A percentile compares a stretch with the other conserved stretches of the same genome.
Evolutionary conservation across 2,797 vertebrate species (phyloP).

Genomic region (Xerus rutilus): DNA sequence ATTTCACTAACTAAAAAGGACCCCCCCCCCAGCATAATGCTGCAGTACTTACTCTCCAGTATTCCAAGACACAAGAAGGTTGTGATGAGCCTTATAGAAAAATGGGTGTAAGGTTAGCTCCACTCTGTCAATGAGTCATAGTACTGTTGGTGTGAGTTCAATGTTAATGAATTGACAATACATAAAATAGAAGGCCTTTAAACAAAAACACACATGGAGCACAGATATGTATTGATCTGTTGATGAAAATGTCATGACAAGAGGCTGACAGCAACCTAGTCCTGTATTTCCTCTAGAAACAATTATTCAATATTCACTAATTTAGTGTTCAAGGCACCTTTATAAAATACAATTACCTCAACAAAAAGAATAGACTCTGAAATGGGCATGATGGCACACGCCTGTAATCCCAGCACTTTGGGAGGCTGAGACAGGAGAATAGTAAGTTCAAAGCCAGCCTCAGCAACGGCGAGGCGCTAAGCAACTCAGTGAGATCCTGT

Average conservation of each 20-base stretch:
- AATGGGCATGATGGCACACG: no score
- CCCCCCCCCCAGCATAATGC: neutral
- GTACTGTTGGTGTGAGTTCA: neutral
- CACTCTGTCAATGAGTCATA: neutral
- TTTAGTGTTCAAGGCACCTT: neutral
- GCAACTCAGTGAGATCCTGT: no score
- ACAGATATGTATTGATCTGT: neutral
- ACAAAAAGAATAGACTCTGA: neutral
- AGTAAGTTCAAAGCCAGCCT: no score
- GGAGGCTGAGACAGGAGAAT: no score
- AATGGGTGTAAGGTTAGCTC: neutral
- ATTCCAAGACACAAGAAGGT: neutral
- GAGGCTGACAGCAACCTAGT: neutral
- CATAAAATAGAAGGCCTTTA: neutral
- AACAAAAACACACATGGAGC: neutral
- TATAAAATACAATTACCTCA: neutral
- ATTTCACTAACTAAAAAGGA: neutral
- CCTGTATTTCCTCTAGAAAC: neutral
- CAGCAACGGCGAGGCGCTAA: no score
- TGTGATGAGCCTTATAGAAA: neutral
- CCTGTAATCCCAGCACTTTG: no score
- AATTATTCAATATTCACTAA: neutral
- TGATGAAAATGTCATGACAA: neutral
- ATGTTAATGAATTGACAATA: neutral
- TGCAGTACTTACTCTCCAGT: neutral